Conservation (phyloP, 2,113 vertebrate species). For the Tetrax tetrax region DNA sequence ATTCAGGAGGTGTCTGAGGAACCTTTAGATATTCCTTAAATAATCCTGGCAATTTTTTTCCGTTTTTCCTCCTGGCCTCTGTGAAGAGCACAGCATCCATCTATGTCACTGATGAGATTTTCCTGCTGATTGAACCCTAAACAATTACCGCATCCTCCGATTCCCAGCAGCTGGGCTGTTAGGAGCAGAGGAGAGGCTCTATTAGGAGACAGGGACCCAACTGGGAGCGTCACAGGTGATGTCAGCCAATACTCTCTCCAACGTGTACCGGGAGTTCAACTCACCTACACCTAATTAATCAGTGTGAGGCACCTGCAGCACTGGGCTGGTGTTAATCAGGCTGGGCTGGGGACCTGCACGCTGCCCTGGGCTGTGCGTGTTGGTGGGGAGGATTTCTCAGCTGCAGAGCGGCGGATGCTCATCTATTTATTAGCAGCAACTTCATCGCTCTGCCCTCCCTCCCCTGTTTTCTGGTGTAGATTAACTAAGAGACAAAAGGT, state of each 20-base stretch:
- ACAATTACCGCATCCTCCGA: neutral
- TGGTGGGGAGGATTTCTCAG: neutral
- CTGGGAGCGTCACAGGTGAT: neutral
- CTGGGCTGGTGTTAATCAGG: conserved; percentile 1
- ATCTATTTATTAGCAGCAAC: neutral
- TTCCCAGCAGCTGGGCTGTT: neutral
- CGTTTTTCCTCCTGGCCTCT: neutral
- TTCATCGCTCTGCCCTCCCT: neutral
- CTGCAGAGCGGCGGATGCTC: neutral
- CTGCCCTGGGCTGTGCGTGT: neutral
- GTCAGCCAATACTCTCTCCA: neutral
- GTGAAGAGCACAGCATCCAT: neutral
- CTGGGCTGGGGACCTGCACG: neutral
- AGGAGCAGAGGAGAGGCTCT: neutral
- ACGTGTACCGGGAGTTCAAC: neutral
- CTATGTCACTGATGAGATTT: neutral
- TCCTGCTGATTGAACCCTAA: neutral
- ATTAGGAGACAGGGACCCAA: neutral
- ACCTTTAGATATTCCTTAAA: neutral
- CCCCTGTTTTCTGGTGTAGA: neutral
- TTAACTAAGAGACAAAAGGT: neutral
- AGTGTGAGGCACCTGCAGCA: conserved; percentile 4
- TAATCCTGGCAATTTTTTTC: neutral
- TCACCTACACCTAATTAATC: neutral
- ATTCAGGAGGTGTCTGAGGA: neutral